A percentile compares a stretch with the other conserved stretches of the same genome.
These are phyloP conservation scores for Acanthopleura granulata DNA, from an alignment of 2,888 invertebrate species.

Conservation along the genomic window DNA sequence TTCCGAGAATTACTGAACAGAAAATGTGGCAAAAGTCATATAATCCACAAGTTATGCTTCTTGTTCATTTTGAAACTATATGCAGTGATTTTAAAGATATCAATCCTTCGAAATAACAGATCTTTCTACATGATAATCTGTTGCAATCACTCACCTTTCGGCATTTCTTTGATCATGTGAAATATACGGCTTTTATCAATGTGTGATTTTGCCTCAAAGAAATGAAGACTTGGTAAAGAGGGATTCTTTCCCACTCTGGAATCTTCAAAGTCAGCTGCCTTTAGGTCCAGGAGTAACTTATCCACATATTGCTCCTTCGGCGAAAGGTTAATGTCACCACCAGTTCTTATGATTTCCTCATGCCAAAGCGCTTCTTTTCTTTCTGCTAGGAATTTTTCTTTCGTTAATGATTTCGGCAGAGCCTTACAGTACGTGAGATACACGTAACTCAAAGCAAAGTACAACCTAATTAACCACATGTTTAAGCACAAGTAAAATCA, in stretches of 20 bases:
- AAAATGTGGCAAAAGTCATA: background rate
- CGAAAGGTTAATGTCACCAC: background rate
- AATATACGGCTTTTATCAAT: slow-evolving; percentile 39
- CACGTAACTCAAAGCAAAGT: too few relatives aligned
- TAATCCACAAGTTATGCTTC: too few relatives aligned
- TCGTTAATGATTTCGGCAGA: too few relatives aligned
- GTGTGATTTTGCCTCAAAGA: slow-evolving; percentile 31
- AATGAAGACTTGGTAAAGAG: slow-evolving; percentile 33
- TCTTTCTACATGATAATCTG: background rate
- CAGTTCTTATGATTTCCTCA: background rate
- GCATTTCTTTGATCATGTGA: slow-evolving; percentile 40
- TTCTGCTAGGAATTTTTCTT: too few relatives aligned
- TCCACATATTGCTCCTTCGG: background rate
- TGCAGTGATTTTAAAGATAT: too few relatives aligned
- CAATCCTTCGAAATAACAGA: too few relatives aligned
- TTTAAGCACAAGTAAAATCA: too few relatives aligned
- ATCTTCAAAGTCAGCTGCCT: background rate
- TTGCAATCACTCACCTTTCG: slow-evolving; percentile 38
- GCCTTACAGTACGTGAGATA: too few relatives aligned
- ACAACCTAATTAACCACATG: too few relatives aligned
- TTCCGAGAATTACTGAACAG: too few relatives aligned
- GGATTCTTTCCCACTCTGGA: background rate
- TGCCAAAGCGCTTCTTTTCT: too few relatives aligned
- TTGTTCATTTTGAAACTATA: too few relatives aligned
- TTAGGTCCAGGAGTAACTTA: background rate